phyloP scores from a whole-genome alignment of 2,797 vertebrate species.

The Mionectes olivaceus region DNA sequence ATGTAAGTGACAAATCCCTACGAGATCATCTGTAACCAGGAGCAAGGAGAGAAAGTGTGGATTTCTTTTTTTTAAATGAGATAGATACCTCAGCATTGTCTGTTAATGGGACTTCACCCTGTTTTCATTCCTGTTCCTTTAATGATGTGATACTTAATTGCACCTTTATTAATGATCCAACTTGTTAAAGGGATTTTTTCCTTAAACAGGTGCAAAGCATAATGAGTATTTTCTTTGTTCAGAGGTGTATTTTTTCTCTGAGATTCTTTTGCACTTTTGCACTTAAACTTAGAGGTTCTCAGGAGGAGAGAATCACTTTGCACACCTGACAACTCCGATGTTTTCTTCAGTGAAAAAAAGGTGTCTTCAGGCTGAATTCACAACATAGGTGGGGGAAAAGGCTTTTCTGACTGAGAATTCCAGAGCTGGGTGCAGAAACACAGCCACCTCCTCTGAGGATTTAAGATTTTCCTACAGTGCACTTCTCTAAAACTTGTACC shows the following conservation, averaged over 20 bases:
- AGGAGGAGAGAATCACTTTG: neutral
- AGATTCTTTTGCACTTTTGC: conserved; percentile 4
- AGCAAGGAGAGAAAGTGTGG: neutral
- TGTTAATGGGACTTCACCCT: neutral
- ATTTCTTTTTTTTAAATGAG: neutral
- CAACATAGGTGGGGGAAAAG: neutral
- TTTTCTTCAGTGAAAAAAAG: neutral
- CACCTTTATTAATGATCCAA: conserved; percentile 61
- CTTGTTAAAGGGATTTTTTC: conserved; percentile 24
- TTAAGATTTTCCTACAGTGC: neutral
- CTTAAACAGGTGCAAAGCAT: conserved; percentile 68
- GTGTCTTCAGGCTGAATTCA: neutral
- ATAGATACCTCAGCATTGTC: conserved; percentile 11
- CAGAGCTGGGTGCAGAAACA: neutral
- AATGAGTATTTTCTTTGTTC: conserved; percentile 51
- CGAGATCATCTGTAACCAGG: neutral
- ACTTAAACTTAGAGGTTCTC: neutral
- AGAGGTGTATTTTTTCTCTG: conserved; percentile 31
- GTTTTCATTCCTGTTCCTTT: conserved; percentile 33
- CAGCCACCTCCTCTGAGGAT: neutral
- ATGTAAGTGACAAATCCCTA: neutral
- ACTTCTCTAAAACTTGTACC: neutral
- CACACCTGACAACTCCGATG: neutral
- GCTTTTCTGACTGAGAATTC: neutral
- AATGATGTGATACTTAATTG: conserved; percentile 60